phyloP scores from a whole-genome alignment of 1,140 invertebrate species.

The Macrostomum lignano region DNA sequence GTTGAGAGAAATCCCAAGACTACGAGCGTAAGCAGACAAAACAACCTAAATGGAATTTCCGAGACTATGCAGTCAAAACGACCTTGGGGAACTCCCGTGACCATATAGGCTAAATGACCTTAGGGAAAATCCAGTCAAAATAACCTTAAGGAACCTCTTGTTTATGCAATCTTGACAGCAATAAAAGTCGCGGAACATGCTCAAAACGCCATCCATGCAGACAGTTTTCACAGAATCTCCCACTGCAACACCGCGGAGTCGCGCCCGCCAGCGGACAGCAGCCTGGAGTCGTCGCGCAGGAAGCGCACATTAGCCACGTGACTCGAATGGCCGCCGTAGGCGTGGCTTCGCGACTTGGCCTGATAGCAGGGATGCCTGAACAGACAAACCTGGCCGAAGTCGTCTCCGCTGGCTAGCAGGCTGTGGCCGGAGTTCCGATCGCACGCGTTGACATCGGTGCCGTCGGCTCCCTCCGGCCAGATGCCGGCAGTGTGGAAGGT shows the following conservation, averaged over 20 bases:
- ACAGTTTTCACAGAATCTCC: no score
- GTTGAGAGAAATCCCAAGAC: no score
- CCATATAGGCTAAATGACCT: no score
- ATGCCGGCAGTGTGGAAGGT: conserved; percentile 42
- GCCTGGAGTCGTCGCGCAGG: conserved; percentile 35
- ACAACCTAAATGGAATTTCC: no score
- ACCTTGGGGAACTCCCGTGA: no score
- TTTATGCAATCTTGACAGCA: no score
- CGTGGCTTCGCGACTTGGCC: conserved; percentile 46
- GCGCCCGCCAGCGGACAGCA: conserved; percentile 51
- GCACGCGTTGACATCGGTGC: conserved; percentile 55
- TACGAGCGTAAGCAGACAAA: no score
- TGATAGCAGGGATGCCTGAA: conserved; percentile 51
- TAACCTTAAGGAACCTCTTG: no score
- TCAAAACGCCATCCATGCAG: no score
- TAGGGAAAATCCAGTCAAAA: no score
- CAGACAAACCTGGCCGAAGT: conserved; percentile 66
- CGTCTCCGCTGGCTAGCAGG: conserved; percentile 51
- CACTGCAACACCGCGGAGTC: conserved; percentile 65
- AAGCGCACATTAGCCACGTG: conserved; percentile 48
- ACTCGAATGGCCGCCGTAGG: conserved; percentile 54
- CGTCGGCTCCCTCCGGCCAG: conserved; percentile 65
- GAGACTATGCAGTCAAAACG: no score
- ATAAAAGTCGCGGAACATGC: no score
- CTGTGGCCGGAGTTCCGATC: conserved; percentile 38